Evolutionary conservation across 2,113 vertebrate species (phyloP).

Genomic region (Penelope pileata): DNA sequence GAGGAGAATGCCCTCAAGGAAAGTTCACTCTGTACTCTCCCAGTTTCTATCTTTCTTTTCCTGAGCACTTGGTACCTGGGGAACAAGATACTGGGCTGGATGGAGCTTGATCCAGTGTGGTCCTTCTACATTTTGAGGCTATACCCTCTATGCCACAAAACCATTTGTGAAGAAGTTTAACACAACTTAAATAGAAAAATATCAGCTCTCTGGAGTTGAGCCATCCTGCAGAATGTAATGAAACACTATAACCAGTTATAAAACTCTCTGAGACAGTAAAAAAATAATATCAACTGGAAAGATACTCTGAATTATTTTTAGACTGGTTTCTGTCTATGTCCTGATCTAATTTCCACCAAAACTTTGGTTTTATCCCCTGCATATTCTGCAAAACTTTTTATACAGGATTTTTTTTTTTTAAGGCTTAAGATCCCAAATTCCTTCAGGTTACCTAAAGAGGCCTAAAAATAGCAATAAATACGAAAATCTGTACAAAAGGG

Average conservation of each 20-base stretch:
- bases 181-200: not conserved
- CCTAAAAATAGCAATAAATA: constrained; percentile 30
- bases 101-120: not conserved
- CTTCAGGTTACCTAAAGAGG: constrained; percentile 23
- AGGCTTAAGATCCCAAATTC: not conserved
- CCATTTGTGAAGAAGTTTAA: not conserved
- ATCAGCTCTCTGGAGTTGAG: constrained; percentile 1
- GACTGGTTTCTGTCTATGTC: not conserved
- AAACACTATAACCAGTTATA: not conserved
- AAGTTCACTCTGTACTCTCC: not conserved
- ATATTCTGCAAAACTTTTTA: not conserved
- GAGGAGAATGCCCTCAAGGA: not conserved
- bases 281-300: not conserved
- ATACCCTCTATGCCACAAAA: not conserved
- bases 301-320: constrained; percentile 18
- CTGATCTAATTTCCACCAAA: constrained; percentile 28
- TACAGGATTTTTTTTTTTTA: not conserved
- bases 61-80: not conserved
- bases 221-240: not conserved
- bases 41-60: not conserved
- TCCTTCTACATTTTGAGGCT: not conserved
- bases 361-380: not conserved
- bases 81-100: not conserved
- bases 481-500: constrained; percentile 3
- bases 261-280: constrained; percentile 13